These are phyloP conservation scores for Cataglyphis altisquamis DNA, from an alignment of 2,888 invertebrate genomes.

Conservation along the genomic window DNA sequence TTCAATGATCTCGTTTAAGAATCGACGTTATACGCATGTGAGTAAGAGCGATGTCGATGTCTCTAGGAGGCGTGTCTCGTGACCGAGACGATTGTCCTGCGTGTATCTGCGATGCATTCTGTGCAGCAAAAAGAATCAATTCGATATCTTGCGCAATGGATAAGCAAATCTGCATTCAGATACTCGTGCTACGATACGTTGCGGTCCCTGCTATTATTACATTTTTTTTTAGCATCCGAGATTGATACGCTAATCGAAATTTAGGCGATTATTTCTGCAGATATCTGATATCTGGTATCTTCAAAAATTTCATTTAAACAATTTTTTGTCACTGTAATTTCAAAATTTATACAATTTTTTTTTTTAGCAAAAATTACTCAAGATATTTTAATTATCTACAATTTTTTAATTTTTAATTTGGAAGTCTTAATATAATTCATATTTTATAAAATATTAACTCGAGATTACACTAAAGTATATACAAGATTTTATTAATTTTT, in stretches of 20 bases:
- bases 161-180: conserved; percentile 1
- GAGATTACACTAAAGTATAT: not conserved
- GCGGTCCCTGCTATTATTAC: not conserved
- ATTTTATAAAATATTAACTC: not conserved
- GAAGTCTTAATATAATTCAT: not conserved
- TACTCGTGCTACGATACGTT: not conserved
- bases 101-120: conserved; percentile 32
- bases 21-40: not conserved
- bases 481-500: not conserved
- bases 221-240: conserved; percentile 1
- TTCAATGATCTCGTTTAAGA: conserved; percentile 10
- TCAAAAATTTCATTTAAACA: not conserved
- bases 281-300: not conserved
- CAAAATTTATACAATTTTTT: not conserved
- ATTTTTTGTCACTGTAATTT: not conserved
- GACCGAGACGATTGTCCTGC: conserved; percentile 56
- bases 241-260: not conserved
- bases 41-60: conserved; percentile 16
- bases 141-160: conserved; percentile 17
- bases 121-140: conserved; percentile 24
- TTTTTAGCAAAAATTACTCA: not conserved
- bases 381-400: not conserved
- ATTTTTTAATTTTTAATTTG: conserved; percentile 11
- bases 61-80: conserved; percentile 54
- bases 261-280: not conserved